Conservation (phyloP, 2,888 invertebrate species). For the Galerucella nymphaeae region DNA sequence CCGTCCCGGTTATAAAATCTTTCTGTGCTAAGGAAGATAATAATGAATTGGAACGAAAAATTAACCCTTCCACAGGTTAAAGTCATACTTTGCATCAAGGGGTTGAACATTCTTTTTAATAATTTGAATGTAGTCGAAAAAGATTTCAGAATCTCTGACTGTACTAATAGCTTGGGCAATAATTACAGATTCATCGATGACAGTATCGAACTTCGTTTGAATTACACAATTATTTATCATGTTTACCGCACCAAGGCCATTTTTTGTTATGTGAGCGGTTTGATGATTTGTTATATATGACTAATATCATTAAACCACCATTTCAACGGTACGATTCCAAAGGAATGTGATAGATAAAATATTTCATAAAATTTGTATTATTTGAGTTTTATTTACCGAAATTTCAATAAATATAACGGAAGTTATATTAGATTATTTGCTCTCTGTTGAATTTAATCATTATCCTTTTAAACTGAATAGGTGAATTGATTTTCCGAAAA, state of each 20-base stretch:
- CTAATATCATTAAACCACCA: background rate
- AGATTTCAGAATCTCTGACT: too few species aligned
- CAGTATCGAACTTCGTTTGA: background rate
- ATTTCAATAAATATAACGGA: background rate
- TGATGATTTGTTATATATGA: background rate
- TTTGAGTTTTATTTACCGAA: background rate
- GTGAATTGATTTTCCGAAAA: too few species aligned
- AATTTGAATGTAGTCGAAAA: too few species aligned
- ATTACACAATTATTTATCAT: slow-evolving; percentile 1
- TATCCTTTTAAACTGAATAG: too few species aligned
- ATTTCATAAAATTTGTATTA: background rate
- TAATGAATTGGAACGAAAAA: too few species aligned
- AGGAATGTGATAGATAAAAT: background rate
- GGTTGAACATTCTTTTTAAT: too few species aligned
- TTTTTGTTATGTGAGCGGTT: background rate
- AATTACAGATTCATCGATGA: background rate
- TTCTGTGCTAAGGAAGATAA: too few species aligned
- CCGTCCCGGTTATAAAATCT: too few species aligned
- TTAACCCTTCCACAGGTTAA: too few species aligned
- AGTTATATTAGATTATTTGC: background rate
- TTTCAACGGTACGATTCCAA: background rate
- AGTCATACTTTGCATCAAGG: too few species aligned
- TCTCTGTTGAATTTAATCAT: background rate
- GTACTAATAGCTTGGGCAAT: background rate
- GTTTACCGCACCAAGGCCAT: background rate